Evolutionary conservation across 2,888 invertebrate species (phyloP), one percentile per base, ranked within the genome.

Genomic region (Eupithecia pulchellata): DNA sequence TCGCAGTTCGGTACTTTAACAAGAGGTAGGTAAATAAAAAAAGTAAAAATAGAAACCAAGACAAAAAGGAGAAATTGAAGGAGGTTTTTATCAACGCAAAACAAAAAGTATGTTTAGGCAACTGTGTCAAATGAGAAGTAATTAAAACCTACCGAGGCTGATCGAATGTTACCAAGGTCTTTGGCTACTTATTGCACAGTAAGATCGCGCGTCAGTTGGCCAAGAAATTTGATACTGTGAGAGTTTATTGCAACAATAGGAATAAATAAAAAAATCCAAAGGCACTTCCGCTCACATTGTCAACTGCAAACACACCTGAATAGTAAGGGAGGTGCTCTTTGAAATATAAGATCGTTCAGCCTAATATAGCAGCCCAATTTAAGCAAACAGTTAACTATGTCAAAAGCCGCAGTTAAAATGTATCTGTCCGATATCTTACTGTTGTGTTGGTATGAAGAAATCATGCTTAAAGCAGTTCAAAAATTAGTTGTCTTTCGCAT

Each of bases 131-230:
- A 89, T 87, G 78, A 78, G 47, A 71, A 78, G 76, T 89, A 87
- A 90, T 91, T 87, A 85, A 82, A 81, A 47, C 82, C 84, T 88
- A 86, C 84, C 86, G 83, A 81, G 81, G 82, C 81, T 85, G 85
- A 82, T 76, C 82, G 82, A 79, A 73, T 77, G 69, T 64, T 60
- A 82, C 87, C 88, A 88, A 89, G 88, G 88, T 80, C 87, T 79
- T 68, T 76, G 68, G 58, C 68, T 72, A n/a, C n/a, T n/a, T n/a
- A 61, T 52, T 14, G 70, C 57, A 57, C 27, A 71, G 73, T 75
- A 68, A 69, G 63, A 72, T 36, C 65, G 67, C 68, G 61, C 9
- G 25, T 75, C 64, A 69, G 67, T 73, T 72, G 67, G 69, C 69
- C 66, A 65, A 71, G 75, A 64, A 63, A 77, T 68, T 64, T 68